phyloP scores from a whole-genome alignment of 2,888 invertebrate genomes.

The Aproaerema taeniolella region DNA sequence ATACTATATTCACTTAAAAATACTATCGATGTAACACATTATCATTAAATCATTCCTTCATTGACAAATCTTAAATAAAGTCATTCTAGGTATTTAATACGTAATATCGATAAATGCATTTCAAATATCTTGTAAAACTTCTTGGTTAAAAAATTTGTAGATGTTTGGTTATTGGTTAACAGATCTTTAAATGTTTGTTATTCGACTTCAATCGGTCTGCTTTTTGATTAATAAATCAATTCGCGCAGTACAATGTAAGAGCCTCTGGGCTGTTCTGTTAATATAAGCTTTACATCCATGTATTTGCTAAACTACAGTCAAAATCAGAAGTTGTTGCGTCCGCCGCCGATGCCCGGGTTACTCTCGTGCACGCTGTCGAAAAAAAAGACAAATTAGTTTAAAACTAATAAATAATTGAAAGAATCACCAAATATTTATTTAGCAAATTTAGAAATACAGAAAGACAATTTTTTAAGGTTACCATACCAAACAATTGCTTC shows the following conservation, averaged over 20 bases:
- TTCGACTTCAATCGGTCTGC: not conserved
- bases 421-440: too few species aligned
- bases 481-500: too few species aligned
- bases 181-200: slow-evolving; percentile 2
- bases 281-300: slow-evolving; percentile 20
- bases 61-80: slow-evolving; percentile 50
- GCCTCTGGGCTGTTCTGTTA: slow-evolving; percentile 24
- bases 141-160: not conserved
- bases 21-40: slow-evolving; percentile 66
- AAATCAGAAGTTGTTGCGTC: slow-evolving; percentile 65
- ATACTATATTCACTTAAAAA: slow-evolving; percentile 52
- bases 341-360: slow-evolving; percentile 73
- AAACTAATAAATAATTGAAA: not conserved
- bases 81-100: slow-evolving; percentile 39
- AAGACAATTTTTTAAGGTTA: too few species aligned
- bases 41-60: slow-evolving; percentile 47
- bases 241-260: not conserved
- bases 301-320: slow-evolving; percentile 12
- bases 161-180: slow-evolving; percentile 17
- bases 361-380: slow-evolving; percentile 81
- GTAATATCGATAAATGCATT: slow-evolving; percentile 63
- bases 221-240: too few species aligned
- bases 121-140: slow-evolving; percentile 16
- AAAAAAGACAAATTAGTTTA: slow-evolving; percentile 13
- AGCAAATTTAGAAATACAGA: too few species aligned